These are phyloP conservation scores for Pempheris klunzingeri DNA, from an alignment of 2,797 vertebrate genomes.

Conservation along the genomic window DNA sequence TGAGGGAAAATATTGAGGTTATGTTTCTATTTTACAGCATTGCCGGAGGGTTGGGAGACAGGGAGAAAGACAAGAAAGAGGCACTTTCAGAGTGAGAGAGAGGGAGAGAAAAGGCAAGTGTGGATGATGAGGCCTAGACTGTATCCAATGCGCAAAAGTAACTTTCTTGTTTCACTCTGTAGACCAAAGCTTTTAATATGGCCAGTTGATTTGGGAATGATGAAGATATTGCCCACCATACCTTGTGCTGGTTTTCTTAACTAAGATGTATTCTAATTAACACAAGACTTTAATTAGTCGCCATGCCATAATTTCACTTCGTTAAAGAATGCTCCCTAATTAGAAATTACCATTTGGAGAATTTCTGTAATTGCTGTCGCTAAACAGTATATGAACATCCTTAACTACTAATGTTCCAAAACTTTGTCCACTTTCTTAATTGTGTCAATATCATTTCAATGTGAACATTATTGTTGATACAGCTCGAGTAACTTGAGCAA, in stretches of 20 bases:
- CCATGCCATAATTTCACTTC: slow-evolving; percentile 66
- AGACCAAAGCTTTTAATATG: slow-evolving; percentile 66
- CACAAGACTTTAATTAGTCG: slow-evolving; percentile 78
- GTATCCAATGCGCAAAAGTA: slow-evolving; percentile 56
- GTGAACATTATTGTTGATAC: slow-evolving; percentile 46
- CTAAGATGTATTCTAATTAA: slow-evolving; percentile 80
- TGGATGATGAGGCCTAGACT: slow-evolving; percentile 53
- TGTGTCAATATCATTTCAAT: slow-evolving; percentile 63
- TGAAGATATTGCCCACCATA: slow-evolving; percentile 67
- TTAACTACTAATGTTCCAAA: slow-evolving; percentile 44
- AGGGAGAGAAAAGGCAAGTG: slow-evolving; percentile 46
- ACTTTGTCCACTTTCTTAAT: slow-evolving; percentile 57
- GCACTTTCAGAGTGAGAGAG: slow-evolving; percentile 60
- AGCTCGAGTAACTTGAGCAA: slow-evolving; percentile 2
- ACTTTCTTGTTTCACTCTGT: slow-evolving; percentile 64
- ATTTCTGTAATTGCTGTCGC: slow-evolving; percentile 68
- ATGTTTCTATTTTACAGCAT: slow-evolving; percentile 88
- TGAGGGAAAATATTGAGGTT: slow-evolving; percentile 90
- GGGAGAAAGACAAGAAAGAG: slow-evolving; percentile 74
- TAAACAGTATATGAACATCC: slow-evolving; percentile 52
- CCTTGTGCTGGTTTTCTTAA: slow-evolving; percentile 73
- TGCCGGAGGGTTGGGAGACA: slow-evolving; percentile 83
- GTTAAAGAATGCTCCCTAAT: slow-evolving; percentile 72
- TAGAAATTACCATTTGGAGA: slow-evolving; percentile 72
- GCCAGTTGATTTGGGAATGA: slow-evolving; percentile 68